Conservation (phyloP, 2,797 vertebrate species). For the Enteromius viviparus region DNA sequence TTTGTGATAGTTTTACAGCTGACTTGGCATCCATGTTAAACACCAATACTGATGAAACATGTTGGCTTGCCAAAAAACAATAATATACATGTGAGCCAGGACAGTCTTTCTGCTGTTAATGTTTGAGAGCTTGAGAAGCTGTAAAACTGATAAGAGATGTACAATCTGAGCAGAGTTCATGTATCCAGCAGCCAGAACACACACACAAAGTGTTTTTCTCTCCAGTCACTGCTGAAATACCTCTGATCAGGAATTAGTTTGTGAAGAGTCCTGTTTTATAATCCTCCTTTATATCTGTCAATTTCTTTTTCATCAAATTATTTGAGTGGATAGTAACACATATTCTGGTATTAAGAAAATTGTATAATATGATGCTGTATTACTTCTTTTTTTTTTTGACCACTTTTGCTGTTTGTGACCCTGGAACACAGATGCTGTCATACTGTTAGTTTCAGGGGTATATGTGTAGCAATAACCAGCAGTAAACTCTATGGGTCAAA, state of each 20-base stretch:
- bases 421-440: background rate
- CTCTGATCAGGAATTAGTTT: slow-evolving; percentile 19
- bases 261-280: background rate
- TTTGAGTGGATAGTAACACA: background rate
- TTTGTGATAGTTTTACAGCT: background rate
- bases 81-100: background rate
- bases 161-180: slow-evolving; percentile 32
- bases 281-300: background rate
- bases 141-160: slow-evolving; percentile 36
- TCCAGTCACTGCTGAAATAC: background rate
- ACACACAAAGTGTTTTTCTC: background rate
- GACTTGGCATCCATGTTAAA: background rate
- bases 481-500: background rate
- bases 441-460: background rate
- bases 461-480: background rate
- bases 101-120: slow-evolving; percentile 10
- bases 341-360: background rate
- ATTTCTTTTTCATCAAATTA: background rate
- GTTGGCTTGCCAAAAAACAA: background rate
- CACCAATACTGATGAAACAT: background rate
- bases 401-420: background rate
- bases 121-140: slow-evolving; percentile 28
- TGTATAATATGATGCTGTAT: background rate
- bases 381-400: background rate
- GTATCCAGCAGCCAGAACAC: slow-evolving; percentile 1